These are phyloP conservation scores for Siniperca chuatsi DNA, from an alignment of 2,113 vertebrate genomes.

Conservation along the genomic window DNA sequence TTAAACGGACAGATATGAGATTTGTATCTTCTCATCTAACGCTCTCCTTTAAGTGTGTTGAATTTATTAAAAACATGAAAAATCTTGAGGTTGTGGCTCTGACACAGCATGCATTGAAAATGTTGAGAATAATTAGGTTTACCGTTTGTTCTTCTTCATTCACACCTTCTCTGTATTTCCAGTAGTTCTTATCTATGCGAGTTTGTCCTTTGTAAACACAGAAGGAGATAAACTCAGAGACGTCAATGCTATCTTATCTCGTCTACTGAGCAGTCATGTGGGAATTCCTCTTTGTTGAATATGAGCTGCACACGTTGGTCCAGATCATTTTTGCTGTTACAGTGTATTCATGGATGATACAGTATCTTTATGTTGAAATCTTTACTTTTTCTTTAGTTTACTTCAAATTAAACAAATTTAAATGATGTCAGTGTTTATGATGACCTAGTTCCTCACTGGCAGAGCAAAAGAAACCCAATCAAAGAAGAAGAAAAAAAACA, in stretches of 20 bases:
- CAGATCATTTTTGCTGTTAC: constrained; percentile 17
- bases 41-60: constrained; percentile 14
- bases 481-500: constrained; percentile 55
- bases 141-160: constrained; percentile 27
- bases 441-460: constrained; percentile 76
- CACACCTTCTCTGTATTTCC: constrained; percentile 27
- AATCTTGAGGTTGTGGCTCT: constrained; percentile 29
- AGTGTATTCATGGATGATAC: background rate
- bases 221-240: constrained; percentile 43
- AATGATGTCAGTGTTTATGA: constrained; percentile 69
- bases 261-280: constrained; percentile 22
- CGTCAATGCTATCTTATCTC: constrained; percentile 46
- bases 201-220: constrained; percentile 42
- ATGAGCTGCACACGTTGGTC: constrained; percentile 6
- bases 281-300: constrained; percentile 44
- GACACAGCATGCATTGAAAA: constrained; percentile 39
- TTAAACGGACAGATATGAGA: constrained; percentile 6
- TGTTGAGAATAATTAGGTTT: constrained; percentile 56
- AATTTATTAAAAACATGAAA: constrained; percentile 29
- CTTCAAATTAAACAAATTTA: constrained; percentile 33
- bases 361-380: background rate
- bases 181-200: constrained; percentile 29
- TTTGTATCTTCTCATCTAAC: constrained; percentile 11
- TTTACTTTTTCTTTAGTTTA: constrained; percentile 23
- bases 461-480: constrained; percentile 66